Evolutionary conservation across 2,797 vertebrate species (phyloP), one percentile per base, ranked within the genome.

Genomic region (Crotalus adamanteus): DNA sequence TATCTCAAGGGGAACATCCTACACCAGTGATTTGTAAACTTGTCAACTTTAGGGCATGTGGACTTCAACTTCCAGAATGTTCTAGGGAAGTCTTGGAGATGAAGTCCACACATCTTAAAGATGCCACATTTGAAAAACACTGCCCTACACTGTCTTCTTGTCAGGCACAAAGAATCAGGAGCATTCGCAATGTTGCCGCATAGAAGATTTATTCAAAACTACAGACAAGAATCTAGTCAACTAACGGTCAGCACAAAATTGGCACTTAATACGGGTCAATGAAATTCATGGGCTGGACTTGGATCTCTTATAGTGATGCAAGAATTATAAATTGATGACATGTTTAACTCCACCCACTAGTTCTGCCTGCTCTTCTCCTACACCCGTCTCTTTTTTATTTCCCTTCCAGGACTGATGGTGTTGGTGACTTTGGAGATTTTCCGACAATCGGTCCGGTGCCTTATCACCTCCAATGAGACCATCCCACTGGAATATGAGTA

Each of bases 361-460:
- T 13, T 12, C n/a, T 6, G 16, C 12, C 25, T 1, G 61, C 22
- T 6, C 4, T 28, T 56, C 28, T 53, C 51, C 51, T 83, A 56
- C 47, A 28, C 28, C 5, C 1, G 1, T 0, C 5, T 2, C 1
- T 0, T 13, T 56, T 42, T 53, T 86, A 61, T 90, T 86, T 88
- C 55, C 53, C 59, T 25, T 86, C n/a, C 97, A 99, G 99, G 99
- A 61, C 56, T 98, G n/a, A 97, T 99, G 97, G 97, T 99, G 6
- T 96, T 99, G 18, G 92, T 98, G 78, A 98, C 98, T 28, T 96
- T 99, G 93, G 95, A 98, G 95, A 95, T 99, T 57, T 99, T 99
- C 97, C 98, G 98, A 95, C 98, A 98, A 93, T 98, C 98, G 0
- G 98, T 99, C 9, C 92, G 96, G 87, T 98, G 97, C 31, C 94